These are phyloP conservation scores for Erannis defoliaria DNA, from an alignment of 2,888 invertebrate species.

Conservation along the genomic window DNA sequence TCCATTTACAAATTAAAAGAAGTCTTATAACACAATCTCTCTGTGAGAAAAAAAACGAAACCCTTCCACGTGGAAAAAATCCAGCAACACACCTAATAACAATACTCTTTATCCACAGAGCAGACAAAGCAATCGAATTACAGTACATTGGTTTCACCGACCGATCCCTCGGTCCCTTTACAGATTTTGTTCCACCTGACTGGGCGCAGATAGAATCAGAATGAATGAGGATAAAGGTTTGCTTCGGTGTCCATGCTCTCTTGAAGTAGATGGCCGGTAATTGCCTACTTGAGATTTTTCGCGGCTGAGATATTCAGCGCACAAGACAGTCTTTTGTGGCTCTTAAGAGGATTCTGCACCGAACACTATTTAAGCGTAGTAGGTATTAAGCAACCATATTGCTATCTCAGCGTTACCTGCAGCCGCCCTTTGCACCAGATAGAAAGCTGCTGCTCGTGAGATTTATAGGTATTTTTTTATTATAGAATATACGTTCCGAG, in stretches of 20 bases:
- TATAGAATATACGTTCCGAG: too few species aligned
- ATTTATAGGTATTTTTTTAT: too few species aligned
- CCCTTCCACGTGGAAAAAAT: conserved; percentile 5
- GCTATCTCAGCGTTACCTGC: too few species aligned
- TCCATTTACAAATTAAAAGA: too few species aligned
- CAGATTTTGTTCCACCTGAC: conserved; percentile 32
- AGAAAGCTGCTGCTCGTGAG: too few species aligned
- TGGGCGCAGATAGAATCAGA: conserved; percentile 33
- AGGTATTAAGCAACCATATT: too few species aligned
- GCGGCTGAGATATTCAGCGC: conserved; percentile 2
- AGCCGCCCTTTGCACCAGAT: too few species aligned
- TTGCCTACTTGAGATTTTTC: conserved; percentile 18
- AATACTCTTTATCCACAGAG: conserved; percentile 31
- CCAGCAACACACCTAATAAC: conserved; percentile 30
- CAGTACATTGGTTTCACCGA: conserved; percentile 36
- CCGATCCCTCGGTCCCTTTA: conserved; percentile 27
- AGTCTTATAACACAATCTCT: neutral
- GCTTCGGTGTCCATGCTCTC: conserved; percentile 18
- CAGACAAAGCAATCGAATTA: conserved; percentile 41
- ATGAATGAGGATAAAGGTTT: conserved; percentile 33
- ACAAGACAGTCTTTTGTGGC: neutral
- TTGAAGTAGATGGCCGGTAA: conserved; percentile 25
- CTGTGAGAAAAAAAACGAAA: neutral
- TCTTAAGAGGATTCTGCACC: neutral
- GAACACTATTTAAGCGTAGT: too few species aligned